Base-by-base conservation (phyloP, 1,140 invertebrate genomes). In the Pseudoatta argentina region DNA sequence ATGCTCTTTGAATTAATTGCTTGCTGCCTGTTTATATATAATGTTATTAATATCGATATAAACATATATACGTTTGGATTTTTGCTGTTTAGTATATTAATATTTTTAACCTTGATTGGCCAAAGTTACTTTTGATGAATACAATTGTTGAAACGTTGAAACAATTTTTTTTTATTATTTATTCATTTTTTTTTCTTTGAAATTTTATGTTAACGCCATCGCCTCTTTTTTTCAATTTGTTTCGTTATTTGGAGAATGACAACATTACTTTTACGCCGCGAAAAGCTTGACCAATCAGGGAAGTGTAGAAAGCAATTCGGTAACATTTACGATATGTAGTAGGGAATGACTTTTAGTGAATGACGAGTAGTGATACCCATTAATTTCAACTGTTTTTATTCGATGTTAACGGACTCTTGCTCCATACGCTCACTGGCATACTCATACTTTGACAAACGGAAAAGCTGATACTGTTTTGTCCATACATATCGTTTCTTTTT, bases 11-110 rank as follows among this genome's bases (percentile, higher is more conserved):
- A 91, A 91, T 91, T 93, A 93, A 94, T 91, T 95, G 94, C 93
- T 92, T 95, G 94, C 92, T 95, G 94, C 94, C 92, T 95, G 94
- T 94, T 93, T 92, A 92, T 93, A 79, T 87, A 87, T 85, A 88
- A 82, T 91, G 85, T 91, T 82, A 88, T 90, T 91, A 91, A 91
- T 91, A 91, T 91, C 87, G 27, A 90, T 85, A 87, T 87, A 85
- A 88, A 91, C 39, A 90, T 30, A 27, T 27, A 27, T 73, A 90
- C 73, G 72, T 91, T 91, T 91, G 87, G 64, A 91, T 89, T 88
- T 91, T 87, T 86, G 92, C 91, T 87, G 83, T 85, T 92, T 91
- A 89, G 90, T 86, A 63, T 59, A 90, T 91, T 92, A 92, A 91
- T 92, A 89, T 90, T 51, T 86, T 77, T 82, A 86, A 83, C 87